Evolutionary conservation across 1,140 invertebrate species (phyloP).

Genomic region (Telenomus remus): DNA sequence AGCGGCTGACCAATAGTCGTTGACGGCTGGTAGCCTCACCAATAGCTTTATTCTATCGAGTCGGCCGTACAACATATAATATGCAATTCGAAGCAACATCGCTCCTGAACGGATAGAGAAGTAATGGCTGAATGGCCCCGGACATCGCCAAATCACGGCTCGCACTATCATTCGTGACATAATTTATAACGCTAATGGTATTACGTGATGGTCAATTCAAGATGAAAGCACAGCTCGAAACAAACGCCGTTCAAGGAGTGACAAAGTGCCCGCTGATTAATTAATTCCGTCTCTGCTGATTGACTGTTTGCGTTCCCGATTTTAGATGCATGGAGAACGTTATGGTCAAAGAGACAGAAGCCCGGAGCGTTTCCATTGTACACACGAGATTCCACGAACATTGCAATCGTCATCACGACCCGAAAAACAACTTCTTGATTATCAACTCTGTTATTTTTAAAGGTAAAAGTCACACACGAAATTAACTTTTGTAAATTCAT

Average conservation of each 20-base stretch:
- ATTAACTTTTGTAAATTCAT: no score
- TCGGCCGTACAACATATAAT: slow-evolving; percentile 35
- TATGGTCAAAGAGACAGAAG: slow-evolving; percentile 5
- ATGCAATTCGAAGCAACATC: slow-evolving; percentile 47
- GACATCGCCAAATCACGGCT: slow-evolving; percentile 42
- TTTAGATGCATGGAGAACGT: background rate
- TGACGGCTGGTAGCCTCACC: slow-evolving; percentile 46
- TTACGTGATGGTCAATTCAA: slow-evolving; percentile 20
- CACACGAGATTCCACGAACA: no score
- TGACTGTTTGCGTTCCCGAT: background rate
- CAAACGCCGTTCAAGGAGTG: slow-evolving; percentile 6
- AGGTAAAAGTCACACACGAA: no score
- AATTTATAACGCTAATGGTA: slow-evolving; percentile 48
- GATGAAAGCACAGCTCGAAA: slow-evolving; percentile 28
- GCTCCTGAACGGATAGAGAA: slow-evolving; percentile 31
- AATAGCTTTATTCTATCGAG: slow-evolving; percentile 47
- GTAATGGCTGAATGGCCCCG: slow-evolving; percentile 45
- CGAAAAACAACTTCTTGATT: no score
- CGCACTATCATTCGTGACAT: slow-evolving; percentile 32
- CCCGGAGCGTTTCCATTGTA: no score
- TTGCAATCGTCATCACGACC: no score
- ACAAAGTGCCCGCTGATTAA: slow-evolving; percentile 17
- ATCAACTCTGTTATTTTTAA: no score
- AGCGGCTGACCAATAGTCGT: slow-evolving; percentile 63
- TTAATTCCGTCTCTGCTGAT: slow-evolving; percentile 18